phyloP scores from a whole-genome alignment of 2,888 invertebrate species.

The Toxonevra muliebris region DNA sequence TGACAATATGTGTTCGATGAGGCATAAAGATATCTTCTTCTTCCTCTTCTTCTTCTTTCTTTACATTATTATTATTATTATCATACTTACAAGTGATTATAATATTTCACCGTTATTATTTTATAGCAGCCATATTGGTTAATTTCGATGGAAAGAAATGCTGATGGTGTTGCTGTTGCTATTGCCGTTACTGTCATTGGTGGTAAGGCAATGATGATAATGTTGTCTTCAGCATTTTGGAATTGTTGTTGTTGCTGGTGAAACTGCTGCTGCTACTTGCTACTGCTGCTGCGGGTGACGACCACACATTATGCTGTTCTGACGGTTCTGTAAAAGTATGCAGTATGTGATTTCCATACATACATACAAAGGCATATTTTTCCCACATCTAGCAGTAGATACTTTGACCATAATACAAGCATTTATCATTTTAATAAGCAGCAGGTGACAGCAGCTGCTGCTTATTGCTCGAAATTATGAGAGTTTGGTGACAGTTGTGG shows the following conservation, averaged over 20 bases:
- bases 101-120: slow-evolving; percentile 57
- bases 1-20: slow-evolving; percentile 3
- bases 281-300: slow-evolving; percentile 31
- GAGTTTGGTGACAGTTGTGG: slow-evolving; percentile 27
- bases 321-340: slow-evolving; percentile 31
- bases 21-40: neutral
- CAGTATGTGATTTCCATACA: slow-evolving; percentile 33
- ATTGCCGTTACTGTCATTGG: neutral
- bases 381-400: slow-evolving; percentile 30
- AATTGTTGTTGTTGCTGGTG: slow-evolving; percentile 45
- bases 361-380: slow-evolving; percentile 30
- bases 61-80: slow-evolving; percentile 15
- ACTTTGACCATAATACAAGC: neutral
- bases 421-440: neutral
- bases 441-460: slow-evolving; percentile 22
- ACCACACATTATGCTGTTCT: slow-evolving; percentile 15
- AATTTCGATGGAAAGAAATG: slow-evolving; percentile 9
- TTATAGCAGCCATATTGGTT: slow-evolving; percentile 18
- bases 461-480: slow-evolving; percentile 13
- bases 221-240: slow-evolving; percentile 21
- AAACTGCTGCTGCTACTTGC: too few species aligned
- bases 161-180: neutral
- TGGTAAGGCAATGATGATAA: slow-evolving; percentile 13
- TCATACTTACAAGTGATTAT: slow-evolving; percentile 39
- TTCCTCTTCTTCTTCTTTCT: neutral